A percentile compares a stretch with the other conserved stretches of the same genome.
Evolutionary conservation across 2,888 invertebrate species (phyloP).

Genomic region (Mesorhabditis spiculigera): DNA sequence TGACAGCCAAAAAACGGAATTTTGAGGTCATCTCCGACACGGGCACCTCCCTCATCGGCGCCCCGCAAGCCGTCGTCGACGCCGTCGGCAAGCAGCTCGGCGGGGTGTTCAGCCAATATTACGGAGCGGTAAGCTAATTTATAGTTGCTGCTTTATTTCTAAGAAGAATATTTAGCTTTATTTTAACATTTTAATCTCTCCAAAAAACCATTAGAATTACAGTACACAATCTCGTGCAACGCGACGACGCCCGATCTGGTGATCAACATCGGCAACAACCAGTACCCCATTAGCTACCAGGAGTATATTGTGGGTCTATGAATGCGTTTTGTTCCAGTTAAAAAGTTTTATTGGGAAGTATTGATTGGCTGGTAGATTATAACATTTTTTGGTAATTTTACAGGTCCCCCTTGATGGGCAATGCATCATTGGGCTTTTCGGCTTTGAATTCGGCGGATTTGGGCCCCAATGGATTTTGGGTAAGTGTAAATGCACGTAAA

Average conservation of each 20-base stretch:
- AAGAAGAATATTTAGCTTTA: neutral
- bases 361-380: too few species aligned
- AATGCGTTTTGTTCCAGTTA: too few species aligned
- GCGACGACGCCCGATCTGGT: constrained; percentile 13
- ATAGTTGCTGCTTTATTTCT: too few species aligned
- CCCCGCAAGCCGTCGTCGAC: constrained; percentile 15
- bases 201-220: neutral
- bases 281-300: constrained; percentile 4
- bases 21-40: constrained; percentile 30
- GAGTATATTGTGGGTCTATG: neutral
- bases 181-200: neutral
- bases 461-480: constrained; percentile 5
- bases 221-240: constrained; percentile 11
- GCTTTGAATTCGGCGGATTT: neutral
- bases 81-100: constrained; percentile 13
- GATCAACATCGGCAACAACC: constrained; percentile 12
- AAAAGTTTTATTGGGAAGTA: too few species aligned
- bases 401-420: neutral
- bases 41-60: constrained; percentile 29
- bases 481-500: neutral
- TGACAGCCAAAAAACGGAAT: neutral
- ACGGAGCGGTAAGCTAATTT: constrained; percentile 4
- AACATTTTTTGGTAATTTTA: neutral
- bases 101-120: constrained; percentile 3
- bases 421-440: constrained; percentile 1